Evolutionary conservation across 2,888 invertebrate species (phyloP).

Genomic region (Luffia ferchaultella): DNA sequence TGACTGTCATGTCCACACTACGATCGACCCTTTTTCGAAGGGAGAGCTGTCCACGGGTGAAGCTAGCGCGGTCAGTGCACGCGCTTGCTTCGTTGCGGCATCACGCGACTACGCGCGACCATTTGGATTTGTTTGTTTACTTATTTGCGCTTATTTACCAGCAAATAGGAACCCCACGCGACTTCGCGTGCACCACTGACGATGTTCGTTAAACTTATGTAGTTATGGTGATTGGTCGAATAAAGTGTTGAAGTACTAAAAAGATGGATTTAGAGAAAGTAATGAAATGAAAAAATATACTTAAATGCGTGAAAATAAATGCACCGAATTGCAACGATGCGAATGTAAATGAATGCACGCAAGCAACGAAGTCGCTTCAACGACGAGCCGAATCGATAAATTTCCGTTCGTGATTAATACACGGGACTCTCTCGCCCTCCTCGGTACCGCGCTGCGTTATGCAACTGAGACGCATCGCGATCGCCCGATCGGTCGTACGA

Average conservation of each 20-base stretch:
- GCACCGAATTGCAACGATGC: not conserved
- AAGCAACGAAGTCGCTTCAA: not conserved
- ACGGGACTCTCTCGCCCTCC: not conserved
- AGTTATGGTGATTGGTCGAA: too few relatives aligned
- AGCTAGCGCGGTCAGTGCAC: not conserved
- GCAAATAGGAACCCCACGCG: not conserved
- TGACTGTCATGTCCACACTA: too few relatives aligned
- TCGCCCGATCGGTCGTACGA: conserved; percentile 1
- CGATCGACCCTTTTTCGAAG: too few relatives aligned
- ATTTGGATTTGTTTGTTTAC: too few relatives aligned
- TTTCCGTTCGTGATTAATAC: not conserved
- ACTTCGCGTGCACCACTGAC: not conserved
- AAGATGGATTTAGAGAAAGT: too few relatives aligned
- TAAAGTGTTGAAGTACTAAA: too few relatives aligned
- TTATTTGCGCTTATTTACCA: not conserved
- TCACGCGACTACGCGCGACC: not conserved
- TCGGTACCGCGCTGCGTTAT: not conserved
- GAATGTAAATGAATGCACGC: not conserved
- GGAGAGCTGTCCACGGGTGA: not conserved
- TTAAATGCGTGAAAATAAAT: too few relatives aligned
- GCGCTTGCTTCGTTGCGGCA: not conserved
- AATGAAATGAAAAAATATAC: too few relatives aligned
- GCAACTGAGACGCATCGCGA: not conserved
- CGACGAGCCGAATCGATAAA: not conserved
- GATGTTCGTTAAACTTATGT: too few relatives aligned